Base-by-base conservation (phyloP, 2,113 vertebrate genomes). In the Callopanchax toddi region DNA sequence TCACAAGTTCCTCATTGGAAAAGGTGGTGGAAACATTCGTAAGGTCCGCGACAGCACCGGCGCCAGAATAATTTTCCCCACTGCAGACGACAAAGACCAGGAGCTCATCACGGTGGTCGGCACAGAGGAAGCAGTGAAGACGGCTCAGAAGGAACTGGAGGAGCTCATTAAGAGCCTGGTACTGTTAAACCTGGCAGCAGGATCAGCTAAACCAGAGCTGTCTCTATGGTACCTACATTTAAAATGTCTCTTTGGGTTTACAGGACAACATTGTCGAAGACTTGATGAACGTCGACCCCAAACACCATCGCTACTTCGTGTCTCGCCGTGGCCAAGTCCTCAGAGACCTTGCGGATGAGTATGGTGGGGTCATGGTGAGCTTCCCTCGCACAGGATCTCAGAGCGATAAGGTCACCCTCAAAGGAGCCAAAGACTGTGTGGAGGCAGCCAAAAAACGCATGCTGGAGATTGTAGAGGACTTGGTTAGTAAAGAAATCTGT, bases 1-100 rank as follows among this genome's bases (percentile, higher is more conserved):
- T 83, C 97, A 99, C 92, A 99, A 97, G 76, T 99, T 99, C 91
- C 94, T 99, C 39, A 99, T 99, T 0, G 97, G 97, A 21, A 98
- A 98, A 74, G 97, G 97, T 2, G 97, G 97, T 0, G 95, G 93
- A 75, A 99, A 97, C 84, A 99, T 99, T 76, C 96, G 96, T 15
- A 99, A 97, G 82, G 97, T 99, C 66, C 95, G 97, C 0, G 97
- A 99, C 85, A 97, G 89, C 89, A 99, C 97, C 0, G 97, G 97
- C 0, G 96, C 97, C 48, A 94, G 97, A 65, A 94, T 99, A 65
- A 97, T 99, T 58, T 99, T 99, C 83, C 97, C 97, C 0, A 93
- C 95, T 0, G 72, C 91, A 0, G 97, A 99, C 0, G 97, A 99
- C 86, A 94, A 96, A 85, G 97, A 99, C 71, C 97, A 98, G 84